A percentile compares a stretch with the other conserved stretches of the same genome.
phyloP scores from a whole-genome alignment of 2,113 vertebrate species.

The Ophiodon elongatus region DNA sequence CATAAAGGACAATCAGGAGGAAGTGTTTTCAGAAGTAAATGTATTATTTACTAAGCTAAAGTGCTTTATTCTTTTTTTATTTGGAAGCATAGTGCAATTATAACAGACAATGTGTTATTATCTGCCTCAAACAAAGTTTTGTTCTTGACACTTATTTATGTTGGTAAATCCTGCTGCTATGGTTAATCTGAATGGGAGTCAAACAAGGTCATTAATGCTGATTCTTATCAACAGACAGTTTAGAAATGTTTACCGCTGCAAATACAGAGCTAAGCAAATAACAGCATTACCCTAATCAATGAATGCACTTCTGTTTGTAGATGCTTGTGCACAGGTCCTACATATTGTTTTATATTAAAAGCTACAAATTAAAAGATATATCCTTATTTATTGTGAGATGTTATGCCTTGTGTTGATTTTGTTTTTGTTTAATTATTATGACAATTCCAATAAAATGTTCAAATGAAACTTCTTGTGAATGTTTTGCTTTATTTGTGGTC shows the following conservation, averaged over 20 bases:
- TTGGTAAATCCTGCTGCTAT: constrained; percentile 67
- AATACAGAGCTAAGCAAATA: background rate
- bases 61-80: constrained; percentile 37
- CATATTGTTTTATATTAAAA: constrained; percentile 53
- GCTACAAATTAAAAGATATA: constrained; percentile 57
- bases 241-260: constrained; percentile 5
- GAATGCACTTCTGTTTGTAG: constrained; percentile 73
- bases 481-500: background rate
- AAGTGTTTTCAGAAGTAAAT: constrained; percentile 28
- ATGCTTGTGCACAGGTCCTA: constrained; percentile 46
- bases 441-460: constrained; percentile 60
- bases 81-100: constrained; percentile 55
- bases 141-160: constrained; percentile 27
- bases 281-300: constrained; percentile 44
- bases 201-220: constrained; percentile 38
- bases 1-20: constrained; percentile 43
- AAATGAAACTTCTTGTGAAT: background rate
- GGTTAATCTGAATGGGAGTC: constrained; percentile 43
- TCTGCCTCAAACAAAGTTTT: constrained; percentile 41
- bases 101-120: constrained; percentile 23
- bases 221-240: constrained; percentile 33
- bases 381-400: constrained; percentile 81
- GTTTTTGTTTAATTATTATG: constrained; percentile 39
- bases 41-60: constrained; percentile 42
- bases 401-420: constrained; percentile 39